Evolutionary conservation across 2,113 vertebrate genomes (phyloP).

Genomic region (Sinocyclocheilus grahami): DNA sequence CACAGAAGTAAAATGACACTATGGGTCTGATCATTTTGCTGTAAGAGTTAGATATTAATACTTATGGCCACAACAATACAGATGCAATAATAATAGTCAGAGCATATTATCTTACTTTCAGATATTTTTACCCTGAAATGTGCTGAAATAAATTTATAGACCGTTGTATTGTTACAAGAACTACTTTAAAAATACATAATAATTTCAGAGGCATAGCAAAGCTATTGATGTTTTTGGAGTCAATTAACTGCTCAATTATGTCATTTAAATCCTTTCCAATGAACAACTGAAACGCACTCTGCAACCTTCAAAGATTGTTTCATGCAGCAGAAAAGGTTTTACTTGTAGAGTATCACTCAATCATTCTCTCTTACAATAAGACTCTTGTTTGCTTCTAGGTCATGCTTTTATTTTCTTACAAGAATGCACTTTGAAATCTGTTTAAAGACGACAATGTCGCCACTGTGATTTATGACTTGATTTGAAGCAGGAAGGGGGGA

Average conservation of each 20-base stretch:
- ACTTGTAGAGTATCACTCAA: slow-evolving; percentile 8
- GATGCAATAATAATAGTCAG: too few relatives aligned
- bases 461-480: slow-evolving; percentile 53
- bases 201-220: too few relatives aligned
- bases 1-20: background rate
- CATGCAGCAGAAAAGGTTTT: background rate
- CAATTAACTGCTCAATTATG: background rate
- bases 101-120: background rate
- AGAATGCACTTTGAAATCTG: slow-evolving; percentile 24
- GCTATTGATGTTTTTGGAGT: too few relatives aligned
- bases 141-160: background rate
- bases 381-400: slow-evolving; percentile 18
- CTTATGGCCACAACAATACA: background rate
- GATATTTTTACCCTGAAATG: background rate
- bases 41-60: slow-evolving; percentile 6
- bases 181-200: background rate
- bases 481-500: background rate
- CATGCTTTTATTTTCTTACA: slow-evolving; percentile 18
- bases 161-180: background rate
- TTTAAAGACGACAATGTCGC: slow-evolving; percentile 44
- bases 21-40: background rate
- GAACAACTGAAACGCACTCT: background rate
- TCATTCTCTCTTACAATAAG: slow-evolving; percentile 23
- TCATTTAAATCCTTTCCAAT: background rate
- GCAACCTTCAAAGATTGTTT: background rate